Conservation (phyloP, 2,888 invertebrate genomes). For the Tenthredo amoena region DNA sequence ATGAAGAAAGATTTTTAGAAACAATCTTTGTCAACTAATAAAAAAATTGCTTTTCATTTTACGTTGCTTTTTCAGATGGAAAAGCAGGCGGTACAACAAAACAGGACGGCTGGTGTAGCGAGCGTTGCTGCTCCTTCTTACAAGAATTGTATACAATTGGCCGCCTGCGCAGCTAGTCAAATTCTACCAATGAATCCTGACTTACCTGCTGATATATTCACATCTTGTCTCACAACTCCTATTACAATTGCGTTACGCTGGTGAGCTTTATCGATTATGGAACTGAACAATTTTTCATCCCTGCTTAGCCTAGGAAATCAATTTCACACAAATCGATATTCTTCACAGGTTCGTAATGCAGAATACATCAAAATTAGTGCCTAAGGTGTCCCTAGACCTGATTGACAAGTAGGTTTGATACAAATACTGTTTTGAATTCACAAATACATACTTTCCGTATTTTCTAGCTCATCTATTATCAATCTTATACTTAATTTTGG, state of each 20-base stretch:
- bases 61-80: conserved; percentile 68
- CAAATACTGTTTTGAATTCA: neutral
- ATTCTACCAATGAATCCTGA: conserved; percentile 98
- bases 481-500: conserved; percentile 52
- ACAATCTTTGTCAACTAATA: neutral
- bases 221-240: conserved; percentile 98
- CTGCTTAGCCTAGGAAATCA: conserved; percentile 53
- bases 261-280: conserved; percentile 76
- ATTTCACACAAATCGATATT: conserved; percentile 11
- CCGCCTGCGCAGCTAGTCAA: conserved; percentile 96
- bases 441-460: neutral
- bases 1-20: neutral
- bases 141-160: conserved; percentile 97
- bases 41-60: neutral
- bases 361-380: conserved; percentile 89
- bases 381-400: conserved; percentile 89
- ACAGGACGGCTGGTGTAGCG: conserved; percentile 71
- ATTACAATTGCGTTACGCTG: conserved; percentile 97
- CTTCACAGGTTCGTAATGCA: conserved; percentile 88
- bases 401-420: conserved; percentile 89
- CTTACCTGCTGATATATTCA: conserved; percentile 98
- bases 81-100: conserved; percentile 73
- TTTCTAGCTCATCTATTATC: conserved; percentile 31
- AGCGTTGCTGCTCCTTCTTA: conserved; percentile 82
- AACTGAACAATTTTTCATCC: conserved; percentile 3